Evolutionary conservation across 2,797 vertebrate species (phyloP).

Genomic region (Myotis vivesi): DNA sequence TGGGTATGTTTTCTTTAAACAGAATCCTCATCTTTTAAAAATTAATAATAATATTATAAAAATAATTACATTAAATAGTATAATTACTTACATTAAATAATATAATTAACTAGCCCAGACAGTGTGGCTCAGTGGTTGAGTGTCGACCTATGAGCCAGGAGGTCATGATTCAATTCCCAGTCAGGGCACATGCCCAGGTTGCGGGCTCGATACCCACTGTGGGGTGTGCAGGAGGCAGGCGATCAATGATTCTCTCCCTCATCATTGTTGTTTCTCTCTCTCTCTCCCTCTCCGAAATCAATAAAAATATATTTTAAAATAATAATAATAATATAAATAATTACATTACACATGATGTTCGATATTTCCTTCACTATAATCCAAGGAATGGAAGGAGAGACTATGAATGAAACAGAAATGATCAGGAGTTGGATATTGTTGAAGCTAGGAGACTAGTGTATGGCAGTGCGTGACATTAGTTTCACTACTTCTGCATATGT

Average conservation of each 20-base stretch:
- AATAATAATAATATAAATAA: not conserved
- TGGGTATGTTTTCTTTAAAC: not conserved
- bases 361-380: not conserved
- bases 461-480: fast-evolving
- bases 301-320: too few species aligned
- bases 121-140: too few species aligned
- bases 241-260: too few species aligned
- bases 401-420: not conserved
- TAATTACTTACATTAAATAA: not conserved
- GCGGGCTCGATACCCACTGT: too few species aligned
- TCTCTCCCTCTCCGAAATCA: too few species aligned
- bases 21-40: not conserved
- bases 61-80: not conserved
- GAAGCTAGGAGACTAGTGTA: not conserved
- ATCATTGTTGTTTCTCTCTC: too few species aligned
- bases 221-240: too few species aligned
- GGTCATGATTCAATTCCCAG: too few species aligned
- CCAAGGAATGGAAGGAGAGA: not conserved
- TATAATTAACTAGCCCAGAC: not conserved
- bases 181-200: too few species aligned
- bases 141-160: too few species aligned
- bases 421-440: not conserved
- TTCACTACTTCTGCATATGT: not conserved
- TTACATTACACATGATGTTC: not conserved
- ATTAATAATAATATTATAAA: not conserved